Evolutionary conservation across 2,113 vertebrate genomes (phyloP), one percentile per base, ranked within the genome.

Genomic region (Nothobranchius kuhntae): DNA sequence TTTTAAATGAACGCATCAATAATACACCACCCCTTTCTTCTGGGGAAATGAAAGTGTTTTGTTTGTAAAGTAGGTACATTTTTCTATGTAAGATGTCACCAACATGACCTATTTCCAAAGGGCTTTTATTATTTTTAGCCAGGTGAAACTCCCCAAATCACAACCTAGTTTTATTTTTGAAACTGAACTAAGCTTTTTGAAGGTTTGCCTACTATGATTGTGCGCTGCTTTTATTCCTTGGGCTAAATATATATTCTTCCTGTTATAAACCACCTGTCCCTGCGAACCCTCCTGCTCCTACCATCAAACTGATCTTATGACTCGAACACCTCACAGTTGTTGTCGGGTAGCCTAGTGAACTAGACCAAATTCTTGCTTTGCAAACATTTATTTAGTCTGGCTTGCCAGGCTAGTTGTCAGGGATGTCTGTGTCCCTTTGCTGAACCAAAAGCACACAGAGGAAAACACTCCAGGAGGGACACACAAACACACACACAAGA

Each of bases 71-170:
- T 45, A 13, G 11, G 10, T 4, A 2, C 9, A 12, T 77, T 65
- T 62, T 63, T 69, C 24, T 2, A 55, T 78, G 76, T 63, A 40
- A 69, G 47, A 45, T 58, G 61, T 70, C 57, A 62, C 61, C 64
- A 71, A 53, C 68, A 55, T 83, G 87, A 87, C 87, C 87, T 47
- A 88, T 84, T 83, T 89, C 78, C 68, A 60, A 15, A 46, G 71
- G 84, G 71, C 63, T 50, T 65, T 74, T 2, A 9, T 68, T 81
- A 80, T 75, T 77, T 81, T 81, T 71, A 86, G 77, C 51, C 30
- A 7, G 68, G 51, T 64, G 62, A 57, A 66, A 63, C 50, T 35
- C 42, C 42, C 47, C 67, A 68, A 76, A 78, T 64, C 46, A 24
- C 70, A 60, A 42, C 48, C 45, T 53, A 21, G 36, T 58, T 54